Evolutionary conservation across 2,113 vertebrate genomes (phyloP).

Genomic region (Reinhardtius hippoglossoides): DNA sequence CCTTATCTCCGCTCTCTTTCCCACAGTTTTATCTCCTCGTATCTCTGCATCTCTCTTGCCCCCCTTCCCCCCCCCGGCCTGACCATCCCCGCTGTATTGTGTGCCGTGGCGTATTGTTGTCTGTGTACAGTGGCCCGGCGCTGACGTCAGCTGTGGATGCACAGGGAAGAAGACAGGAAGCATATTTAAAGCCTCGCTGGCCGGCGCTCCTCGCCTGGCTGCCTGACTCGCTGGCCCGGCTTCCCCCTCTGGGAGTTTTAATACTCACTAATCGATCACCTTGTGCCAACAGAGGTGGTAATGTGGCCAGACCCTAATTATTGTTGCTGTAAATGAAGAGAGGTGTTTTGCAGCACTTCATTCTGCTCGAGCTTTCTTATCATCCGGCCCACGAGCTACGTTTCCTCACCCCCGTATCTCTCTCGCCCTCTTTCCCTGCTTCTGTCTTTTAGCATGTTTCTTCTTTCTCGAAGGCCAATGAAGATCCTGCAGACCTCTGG

Average conservation of each 20-base stretch:
- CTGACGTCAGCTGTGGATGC: conserved; percentile 56
- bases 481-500: conserved; percentile 62
- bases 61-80: neutral
- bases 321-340: conserved; percentile 75
- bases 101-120: conserved; percentile 44
- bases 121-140: conserved; percentile 56
- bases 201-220: conserved; percentile 14
- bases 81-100: conserved; percentile 42
- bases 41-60: conserved; percentile 32
- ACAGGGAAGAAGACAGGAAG: conserved; percentile 23
- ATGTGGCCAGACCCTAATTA: conserved; percentile 71
- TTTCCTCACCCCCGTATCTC: conserved; percentile 5
- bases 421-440: neutral
- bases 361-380: conserved; percentile 46
- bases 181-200: conserved; percentile 46
- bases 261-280: conserved; percentile 74
- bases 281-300: conserved; percentile 70
- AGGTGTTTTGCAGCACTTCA: conserved; percentile 60
- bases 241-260: conserved; percentile 64
- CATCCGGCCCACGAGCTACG: conserved; percentile 10
- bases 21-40: neutral
- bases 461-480: conserved; percentile 64
- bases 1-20: conserved; percentile 13
- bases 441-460: conserved; percentile 27
- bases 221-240: conserved; percentile 42